Base-by-base conservation (phyloP, 2,113 vertebrate species). In the Bucco capensis region DNA sequence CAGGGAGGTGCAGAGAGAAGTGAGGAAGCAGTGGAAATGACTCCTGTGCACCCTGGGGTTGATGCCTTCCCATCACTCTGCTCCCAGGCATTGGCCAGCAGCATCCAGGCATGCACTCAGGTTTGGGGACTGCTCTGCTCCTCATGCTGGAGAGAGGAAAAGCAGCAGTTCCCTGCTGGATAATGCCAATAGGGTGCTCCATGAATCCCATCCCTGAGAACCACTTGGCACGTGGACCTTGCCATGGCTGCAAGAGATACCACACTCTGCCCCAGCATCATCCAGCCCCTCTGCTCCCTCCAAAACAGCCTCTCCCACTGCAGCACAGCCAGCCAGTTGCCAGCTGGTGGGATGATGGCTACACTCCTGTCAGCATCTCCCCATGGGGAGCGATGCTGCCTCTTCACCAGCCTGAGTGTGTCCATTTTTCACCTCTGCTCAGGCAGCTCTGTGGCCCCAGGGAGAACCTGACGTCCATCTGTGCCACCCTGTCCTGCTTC, bases 371-470 rank as follows among this genome's bases (percentile, higher is more conserved):
- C 6, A 2, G 40, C 60, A 60, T 58, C 37, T 75, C 47, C 42
- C 51, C 3, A 0, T 10, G 6, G 1, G 66, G n/a, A 66, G 40
- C 1, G 1, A 33, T 2, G 13, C 23, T 2, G 5, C 56, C 70
- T 65, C n/a, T 46, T 51, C 44, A 69, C 3, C 2, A 83, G 66
- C 58, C 51, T 10, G 1, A 75, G 27, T 10, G 2, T 11, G 4
- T 60, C 37, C 54, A 6, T 8, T 66, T 23, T n/a, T 44, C 53
- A 30, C 10, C 61, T 69, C 35, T 1, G 3, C 47, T 22, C 5
- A 4, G 47, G 60, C 60, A 84, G 57, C 58, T 65, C 51, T 21
- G 0, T 3, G 23, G 54, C 19, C 30, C 50, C 8, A 3, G 25
- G 25, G 50, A 25, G 47, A 27, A 69, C n/a, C 25, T 47, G 40